A percentile compares a stretch with the other conserved stretches of the same genome.
Conservation (phyloP, 2,113 vertebrate genomes). For the Platichthys flesus region DNA sequence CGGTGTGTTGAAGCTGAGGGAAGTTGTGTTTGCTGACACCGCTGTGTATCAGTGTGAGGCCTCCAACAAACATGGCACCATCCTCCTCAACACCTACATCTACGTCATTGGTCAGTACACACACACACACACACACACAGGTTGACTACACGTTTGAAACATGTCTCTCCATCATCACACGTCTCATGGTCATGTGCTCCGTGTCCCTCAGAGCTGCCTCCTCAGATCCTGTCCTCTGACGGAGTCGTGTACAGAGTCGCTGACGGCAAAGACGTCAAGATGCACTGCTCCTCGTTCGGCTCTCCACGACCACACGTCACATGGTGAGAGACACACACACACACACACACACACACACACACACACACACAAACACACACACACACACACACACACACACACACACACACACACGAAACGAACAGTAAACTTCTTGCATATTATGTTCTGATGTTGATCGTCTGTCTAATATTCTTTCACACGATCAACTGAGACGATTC, state of each 20-base stretch:
- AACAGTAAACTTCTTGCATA: too few relatives aligned
- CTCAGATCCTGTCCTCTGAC: slow-evolving; percentile 86
- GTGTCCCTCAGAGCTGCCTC: slow-evolving; percentile 83
- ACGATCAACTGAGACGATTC: too few relatives aligned
- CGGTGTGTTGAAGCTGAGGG: slow-evolving; percentile 78
- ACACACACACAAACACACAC: background rate
- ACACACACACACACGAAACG: too few relatives aligned
- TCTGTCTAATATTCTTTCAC: too few relatives aligned
- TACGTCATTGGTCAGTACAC: slow-evolving; percentile 81
- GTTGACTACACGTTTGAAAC: background rate
- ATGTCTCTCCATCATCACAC: background rate
- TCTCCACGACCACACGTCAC: slow-evolving; percentile 83
- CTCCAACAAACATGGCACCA: slow-evolving; percentile 83
- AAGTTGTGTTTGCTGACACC: slow-evolving; percentile 79
- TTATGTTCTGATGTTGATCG: too few relatives aligned
- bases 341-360: background rate
- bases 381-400: too few relatives aligned
- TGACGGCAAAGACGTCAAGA: slow-evolving; percentile 66
- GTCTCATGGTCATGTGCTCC: background rate
- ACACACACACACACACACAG: background rate
- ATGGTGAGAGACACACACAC: slow-evolving; percentile 81
- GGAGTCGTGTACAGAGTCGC: slow-evolving; percentile 75
- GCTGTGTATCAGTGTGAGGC: slow-evolving; percentile 92
- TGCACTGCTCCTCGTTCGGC: slow-evolving; percentile 87
- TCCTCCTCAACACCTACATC: slow-evolving; percentile 86